phyloP scores from a whole-genome alignment of 2,113 vertebrate genomes.

The Zeus faber region DNA sequence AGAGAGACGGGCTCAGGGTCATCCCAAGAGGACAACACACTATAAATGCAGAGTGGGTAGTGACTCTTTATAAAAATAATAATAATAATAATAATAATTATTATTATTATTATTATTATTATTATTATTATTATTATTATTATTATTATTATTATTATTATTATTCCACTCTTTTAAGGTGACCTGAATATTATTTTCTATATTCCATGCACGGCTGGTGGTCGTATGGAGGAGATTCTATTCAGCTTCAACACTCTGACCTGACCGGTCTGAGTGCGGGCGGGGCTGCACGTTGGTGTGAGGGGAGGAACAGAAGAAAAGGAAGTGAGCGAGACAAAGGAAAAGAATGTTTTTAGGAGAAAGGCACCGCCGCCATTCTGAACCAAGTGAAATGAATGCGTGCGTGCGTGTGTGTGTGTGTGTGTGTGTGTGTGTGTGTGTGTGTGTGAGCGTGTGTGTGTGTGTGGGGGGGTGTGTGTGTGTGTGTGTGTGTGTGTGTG shows the following conservation, averaged over 20 bases:
- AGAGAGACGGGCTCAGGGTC: too few relatives aligned
- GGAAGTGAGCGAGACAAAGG: neutral
- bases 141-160: neutral
- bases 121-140: too few relatives aligned
- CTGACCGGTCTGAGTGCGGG: neutral
- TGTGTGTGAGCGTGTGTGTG: neutral
- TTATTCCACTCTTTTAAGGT: neutral
- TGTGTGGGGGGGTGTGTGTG: neutral
- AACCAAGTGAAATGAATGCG: neutral
- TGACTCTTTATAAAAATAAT: too few relatives aligned
- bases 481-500: constrained; percentile 11
- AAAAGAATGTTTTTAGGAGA: neutral
- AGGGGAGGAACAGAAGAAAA: neutral
- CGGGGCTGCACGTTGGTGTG: too few relatives aligned
- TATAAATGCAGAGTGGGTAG: too few relatives aligned
- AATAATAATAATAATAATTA: too few relatives aligned
- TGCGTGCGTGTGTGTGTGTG: neutral
- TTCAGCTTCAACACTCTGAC: neutral
- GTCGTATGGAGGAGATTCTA: neutral
- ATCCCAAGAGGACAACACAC: too few relatives aligned
- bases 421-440: neutral
- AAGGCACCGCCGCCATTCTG: neutral
- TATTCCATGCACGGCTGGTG: neutral
- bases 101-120: too few relatives aligned
- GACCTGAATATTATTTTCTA: neutral